Percentiles rank a stretch among this genome's conserved stretches.
These are phyloP conservation scores for Mastigias papua DNA, from an alignment of 30 jellyfish, hydroid and myxozoan species.

Conservation along the genomic window DNA sequence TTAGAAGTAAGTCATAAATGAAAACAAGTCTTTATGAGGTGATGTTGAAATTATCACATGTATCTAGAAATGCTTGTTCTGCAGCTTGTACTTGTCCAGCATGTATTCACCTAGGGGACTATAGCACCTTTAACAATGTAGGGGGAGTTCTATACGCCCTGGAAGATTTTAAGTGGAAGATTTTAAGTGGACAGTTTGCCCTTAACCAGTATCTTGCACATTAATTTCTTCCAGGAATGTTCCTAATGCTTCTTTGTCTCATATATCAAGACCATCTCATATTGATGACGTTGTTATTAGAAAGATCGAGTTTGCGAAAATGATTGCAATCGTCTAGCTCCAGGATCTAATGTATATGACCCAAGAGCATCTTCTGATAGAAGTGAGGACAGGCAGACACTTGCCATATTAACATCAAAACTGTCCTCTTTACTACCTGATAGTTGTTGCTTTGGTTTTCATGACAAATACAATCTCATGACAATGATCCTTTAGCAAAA, in stretches of 20 bases:
- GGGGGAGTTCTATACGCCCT: slow-evolving; percentile 63
- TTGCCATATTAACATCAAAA: slow-evolving; percentile 11
- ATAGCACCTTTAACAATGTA: slow-evolving; percentile 62
- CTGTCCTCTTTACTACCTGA: slow-evolving; percentile 15
- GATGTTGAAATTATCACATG: slow-evolving; percentile 1
- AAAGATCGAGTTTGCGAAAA: slow-evolving; percentile 36
- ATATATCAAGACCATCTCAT: slow-evolving; percentile 31
- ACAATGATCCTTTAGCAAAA: too few relatives aligned
- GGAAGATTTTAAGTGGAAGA: slow-evolving; percentile 35
- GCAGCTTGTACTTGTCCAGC: slow-evolving; percentile 78
- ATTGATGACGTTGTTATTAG: slow-evolving; percentile 43
- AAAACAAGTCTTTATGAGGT: slow-evolving; percentile 38
- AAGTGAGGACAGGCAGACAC: slow-evolving; percentile 6
- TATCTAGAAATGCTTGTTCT: slow-evolving; percentile 61
- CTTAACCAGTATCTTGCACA: slow-evolving; percentile 50
- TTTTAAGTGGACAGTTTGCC: slow-evolving; percentile 19
- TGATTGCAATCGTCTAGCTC: neutral
- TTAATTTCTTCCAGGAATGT: slow-evolving; percentile 56
- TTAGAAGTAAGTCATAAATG: slow-evolving; percentile 48
- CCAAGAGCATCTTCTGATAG: slow-evolving; percentile 41
- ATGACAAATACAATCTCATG: too few relatives aligned
- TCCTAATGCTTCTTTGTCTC: slow-evolving; percentile 15
- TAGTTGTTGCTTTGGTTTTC: slow-evolving; percentile 49
- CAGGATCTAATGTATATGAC: slow-evolving; percentile 18
- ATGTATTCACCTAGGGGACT: slow-evolving; percentile 67